Base-by-base conservation (phyloP, 2,113 vertebrate genomes). In the Typhlomys cinereus region DNA sequence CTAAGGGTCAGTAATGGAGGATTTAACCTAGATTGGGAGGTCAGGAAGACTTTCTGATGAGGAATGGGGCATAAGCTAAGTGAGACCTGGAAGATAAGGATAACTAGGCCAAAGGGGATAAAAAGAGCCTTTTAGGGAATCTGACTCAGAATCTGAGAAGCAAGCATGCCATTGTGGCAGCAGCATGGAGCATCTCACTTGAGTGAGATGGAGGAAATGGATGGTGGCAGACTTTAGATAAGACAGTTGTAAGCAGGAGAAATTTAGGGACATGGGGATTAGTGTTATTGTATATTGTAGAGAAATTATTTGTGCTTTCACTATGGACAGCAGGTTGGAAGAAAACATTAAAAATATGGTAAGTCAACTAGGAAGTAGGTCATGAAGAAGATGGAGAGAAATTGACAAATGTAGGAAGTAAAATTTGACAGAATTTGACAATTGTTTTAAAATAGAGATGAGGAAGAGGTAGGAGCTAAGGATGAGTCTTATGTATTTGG, bases 231-330 rank as follows among this genome's bases (percentile, higher is more conserved):
- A 78, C 13, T 61, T 13, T 21, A 78, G 67, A 13, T 46, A 90
- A 95, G 41, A 41, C 46, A 59, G n/a, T 78, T 90, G 7, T 78
- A 88, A 88, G n/a, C 70, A 78, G 76, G 39, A 82, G 44, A 48
- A 39, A 41, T 3, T 64, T 91, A 31, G 17, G 9, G 23, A 11
- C 39, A 18, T 52, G 31, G 9, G 46, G 21, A 59, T 64, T 88
- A 62, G 18, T 82, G 23, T 75, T 71, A 34, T 66, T 93, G 83
- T 92, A 5, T 67, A 59, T 93, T 84, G 86, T 94, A 85, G 82
- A 80, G 71, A 92, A 39, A 17, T 82, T 93, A 89, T 71, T 94
- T 93, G 73, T 89, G 29, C 79, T 46, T 83, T 91, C 2, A 84
- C 7, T 34, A 29, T 90, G 73, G 31, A 85, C 17, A 78, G 86